Percentiles rank a stretch among this genome's conserved stretches.
phyloP scores from a whole-genome alignment of 2,113 vertebrate genomes.

The Anas platyrhynchos region DNA sequence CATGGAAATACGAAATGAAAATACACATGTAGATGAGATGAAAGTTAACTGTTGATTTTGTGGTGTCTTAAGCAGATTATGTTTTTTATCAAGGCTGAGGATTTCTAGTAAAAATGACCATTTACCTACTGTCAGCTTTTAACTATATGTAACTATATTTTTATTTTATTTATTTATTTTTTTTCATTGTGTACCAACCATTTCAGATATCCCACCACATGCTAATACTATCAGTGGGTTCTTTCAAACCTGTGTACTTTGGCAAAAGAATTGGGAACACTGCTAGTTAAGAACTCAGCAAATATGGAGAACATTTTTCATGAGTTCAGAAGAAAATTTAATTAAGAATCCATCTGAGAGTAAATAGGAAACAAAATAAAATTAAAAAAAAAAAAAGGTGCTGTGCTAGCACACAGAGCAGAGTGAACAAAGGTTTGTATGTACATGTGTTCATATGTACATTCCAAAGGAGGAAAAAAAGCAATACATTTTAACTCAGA shows the following conservation, averaged over 20 bases:
- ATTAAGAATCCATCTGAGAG: slow-evolving; percentile 38
- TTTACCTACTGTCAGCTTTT: neutral
- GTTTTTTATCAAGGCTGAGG: neutral
- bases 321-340: neutral
- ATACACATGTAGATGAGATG: neutral
- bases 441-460: neutral
- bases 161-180: neutral
- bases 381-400: neutral
- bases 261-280: neutral
- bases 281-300: neutral
- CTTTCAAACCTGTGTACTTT: slow-evolving; percentile 15
- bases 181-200: neutral
- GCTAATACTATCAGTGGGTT: neutral
- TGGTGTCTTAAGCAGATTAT: neutral
- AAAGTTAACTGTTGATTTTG: neutral
- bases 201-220: neutral
- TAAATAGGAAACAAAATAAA: neutral
- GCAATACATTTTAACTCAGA: neutral
- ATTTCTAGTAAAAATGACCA: neutral
- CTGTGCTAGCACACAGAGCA: neutral
- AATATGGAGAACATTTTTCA: neutral
- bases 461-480: slow-evolving; percentile 29
- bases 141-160: neutral
- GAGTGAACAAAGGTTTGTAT: neutral
- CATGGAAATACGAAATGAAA: neutral